Base-by-base conservation (phyloP, 2,797 vertebrate species). In the Leptodactylus fallax region DNA sequence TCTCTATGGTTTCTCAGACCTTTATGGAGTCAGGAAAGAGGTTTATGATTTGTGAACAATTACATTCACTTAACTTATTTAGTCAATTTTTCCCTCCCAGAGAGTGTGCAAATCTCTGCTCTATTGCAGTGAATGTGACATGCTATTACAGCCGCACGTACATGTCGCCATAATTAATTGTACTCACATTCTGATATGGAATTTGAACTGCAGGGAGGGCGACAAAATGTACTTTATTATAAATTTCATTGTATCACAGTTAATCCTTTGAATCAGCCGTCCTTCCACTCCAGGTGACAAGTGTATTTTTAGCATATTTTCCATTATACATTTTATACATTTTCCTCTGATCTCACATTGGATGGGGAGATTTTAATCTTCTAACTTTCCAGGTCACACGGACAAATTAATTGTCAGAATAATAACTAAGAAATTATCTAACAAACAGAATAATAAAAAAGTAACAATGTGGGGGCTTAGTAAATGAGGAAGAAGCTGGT, bases 151-250 rank as follows among this genome's bases (percentile, higher is more conserved):
- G 65, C 58, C n/a, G n/a, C 58, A 58, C 16, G 63, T 78, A 56
- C 72, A 23, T 65, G 47, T 87, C 79, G 79, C 60, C 72, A 51
- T 79, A 86, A 89, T 89, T 89, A 89, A 86, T 89, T 78, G 88
- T 63, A 51, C 53, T 83, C 25, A 65, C 79, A 83, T 82, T 85
- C 63, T 77, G 71, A 89, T 84, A 69, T 84, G 60, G 51, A 86
- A 85, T 71, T 45, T 86, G 69, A 86, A 79, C 78, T 69, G 63
- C 71, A 79, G 49, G 83, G 72, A 83, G 76, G 63, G 72, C 58
- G 56, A 51, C 65, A 80, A 56, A 61, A 85, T 81, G 69, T 80
- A 69, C 84, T 61, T 74, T 82, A 78, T 83, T 86, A 47, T 25
- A 11, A 36, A 76, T 72, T 56, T 81, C 56, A 89, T 81, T 85